Base-by-base conservation (phyloP, 2,797 vertebrate genomes). In the Enteromius treurensis region DNA sequence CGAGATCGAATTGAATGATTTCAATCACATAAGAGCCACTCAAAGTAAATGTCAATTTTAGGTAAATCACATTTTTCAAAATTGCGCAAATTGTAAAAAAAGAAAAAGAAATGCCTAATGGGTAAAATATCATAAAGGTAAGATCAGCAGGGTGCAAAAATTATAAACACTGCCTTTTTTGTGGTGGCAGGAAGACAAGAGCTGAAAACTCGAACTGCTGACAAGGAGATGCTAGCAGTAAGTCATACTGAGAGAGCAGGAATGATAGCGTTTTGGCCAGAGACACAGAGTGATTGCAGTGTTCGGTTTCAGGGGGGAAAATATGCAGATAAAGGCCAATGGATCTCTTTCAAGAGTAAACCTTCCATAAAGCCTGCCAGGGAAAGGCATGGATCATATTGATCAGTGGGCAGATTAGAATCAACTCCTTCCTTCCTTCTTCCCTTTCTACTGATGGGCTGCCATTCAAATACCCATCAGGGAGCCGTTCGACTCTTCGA, bases 321-420 rank as follows among this genome's bases (percentile, higher is more conserved):
- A 84, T 65, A 73, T 85, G 80, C 82, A 85, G 82, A 80, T 84
- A 76, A 80, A 85, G 40, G 77, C 49, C 73, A 82, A 55, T 77
- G 71, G 45, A 81, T 49, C 65, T 55, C 58, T 65, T 81, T 49
- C 53, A 64, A 69, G 53, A 68, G n/a, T 82, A 82, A 82, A 81
- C 64, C 80, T 87, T 74, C 45, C 67, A 82, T 84, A 87, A 77
- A 80, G 58, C 47, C 82, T 87, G 68, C 45, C 77, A 70, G 75
- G 60, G 60, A 79, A 64, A 69, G 82, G 73, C 68, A 80, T 76
- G 80, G 80, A 81, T 87, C 80, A 82, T 83, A 83, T 86, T 84
- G 83, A 89, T 83, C 75, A 81, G 75, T 53, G 79, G 77, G 51
- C 49, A 17, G 73, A 68, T 82, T 79, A 80, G 78, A 60, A 84